Base-by-base conservation (phyloP, 2,113 vertebrate species). In the Mustelus asterias region DNA sequence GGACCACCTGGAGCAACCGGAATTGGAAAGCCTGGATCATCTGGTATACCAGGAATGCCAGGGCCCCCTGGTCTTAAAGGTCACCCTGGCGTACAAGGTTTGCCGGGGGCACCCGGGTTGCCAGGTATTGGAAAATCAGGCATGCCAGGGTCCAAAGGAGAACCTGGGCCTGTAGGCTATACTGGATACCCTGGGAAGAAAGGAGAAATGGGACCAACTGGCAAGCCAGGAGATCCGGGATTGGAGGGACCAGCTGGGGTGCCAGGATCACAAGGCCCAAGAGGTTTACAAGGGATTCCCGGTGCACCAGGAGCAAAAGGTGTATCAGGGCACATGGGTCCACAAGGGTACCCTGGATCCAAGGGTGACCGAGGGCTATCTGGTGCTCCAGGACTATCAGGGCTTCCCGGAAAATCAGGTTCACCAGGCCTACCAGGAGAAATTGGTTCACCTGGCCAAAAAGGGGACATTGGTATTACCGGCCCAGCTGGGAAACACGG, bases 341-440 rank as follows among this genome's bases (percentile, higher is more conserved):
- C 97, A 96, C 97, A 97, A 96, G 98, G 98, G 89, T 0, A 96
- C 93, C 98, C 97, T 96, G 98, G 98, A 96, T 96, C 97, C 96
- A 98, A 98, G 96, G 98, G 98, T 97, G 98, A 98, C 95, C 97
- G 97, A 97, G 98, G 98, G 96, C 13, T 96, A 94, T 97, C 97
- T 96, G 98, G 98, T 85, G 97, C 97, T 96, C 96, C 97, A 88
- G 98, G 99, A 90, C 99, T 99, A 96, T 98, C 98, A 70, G 99
- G 99, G 93, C 98, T 98, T 94, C 97, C 99, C 96, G 99, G 99
- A 3, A 97, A 98, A 96, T 97, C 98, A 96, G 99, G 99, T 92
- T 97, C 98, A 96, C 96, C 97, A 96, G 99, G 99, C 69, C 96
- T 97, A 76, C 98, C 98, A 96, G 99, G 99, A 60, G 96, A 97